phyloP scores from a whole-genome alignment of 2,113 vertebrate genomes.

The Lepisosteus osseus region DNA sequence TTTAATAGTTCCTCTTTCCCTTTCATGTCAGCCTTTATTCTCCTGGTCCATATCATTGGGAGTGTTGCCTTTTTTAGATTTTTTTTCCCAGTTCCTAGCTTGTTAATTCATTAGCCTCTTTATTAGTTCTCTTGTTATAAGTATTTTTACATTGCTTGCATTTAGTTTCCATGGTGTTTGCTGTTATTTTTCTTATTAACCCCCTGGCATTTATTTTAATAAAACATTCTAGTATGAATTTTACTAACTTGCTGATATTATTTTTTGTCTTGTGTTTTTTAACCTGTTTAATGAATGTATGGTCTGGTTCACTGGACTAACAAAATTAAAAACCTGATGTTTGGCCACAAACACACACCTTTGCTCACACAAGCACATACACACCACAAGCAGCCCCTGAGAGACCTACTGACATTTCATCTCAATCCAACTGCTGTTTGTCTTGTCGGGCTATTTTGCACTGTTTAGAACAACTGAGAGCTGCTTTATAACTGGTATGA shows the following conservation, averaged over 20 bases:
- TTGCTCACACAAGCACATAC: constrained; percentile 38
- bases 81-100: constrained; percentile 69
- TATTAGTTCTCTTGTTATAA: constrained; percentile 74
- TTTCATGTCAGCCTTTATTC: constrained; percentile 3
- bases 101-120: constrained; percentile 80
- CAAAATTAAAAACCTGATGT: constrained; percentile 67
- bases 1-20: constrained; percentile 7
- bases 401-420: constrained; percentile 50
- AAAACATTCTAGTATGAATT: constrained; percentile 85
- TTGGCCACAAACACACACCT: constrained; percentile 47
- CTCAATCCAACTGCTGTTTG: constrained; percentile 30
- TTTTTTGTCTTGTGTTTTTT: constrained; percentile 74
- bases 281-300: constrained; percentile 75
- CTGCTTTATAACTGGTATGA: constrained; percentile 19
- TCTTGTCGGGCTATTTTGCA: constrained; percentile 16
- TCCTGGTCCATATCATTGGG: constrained; percentile 57
- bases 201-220: constrained; percentile 81
- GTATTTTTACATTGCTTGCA: constrained; percentile 81
- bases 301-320: constrained; percentile 78
- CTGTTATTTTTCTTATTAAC: constrained; percentile 81
- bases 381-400: constrained; percentile 17
- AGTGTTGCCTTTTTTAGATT: constrained; percentile 65
- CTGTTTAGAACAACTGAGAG: constrained; percentile 16
- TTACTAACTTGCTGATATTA: constrained; percentile 82
- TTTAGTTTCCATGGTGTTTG: constrained; percentile 83